Evolutionary conservation across 2,113 vertebrate genomes (phyloP).

Genomic region (Cyanocitta stelleri): DNA sequence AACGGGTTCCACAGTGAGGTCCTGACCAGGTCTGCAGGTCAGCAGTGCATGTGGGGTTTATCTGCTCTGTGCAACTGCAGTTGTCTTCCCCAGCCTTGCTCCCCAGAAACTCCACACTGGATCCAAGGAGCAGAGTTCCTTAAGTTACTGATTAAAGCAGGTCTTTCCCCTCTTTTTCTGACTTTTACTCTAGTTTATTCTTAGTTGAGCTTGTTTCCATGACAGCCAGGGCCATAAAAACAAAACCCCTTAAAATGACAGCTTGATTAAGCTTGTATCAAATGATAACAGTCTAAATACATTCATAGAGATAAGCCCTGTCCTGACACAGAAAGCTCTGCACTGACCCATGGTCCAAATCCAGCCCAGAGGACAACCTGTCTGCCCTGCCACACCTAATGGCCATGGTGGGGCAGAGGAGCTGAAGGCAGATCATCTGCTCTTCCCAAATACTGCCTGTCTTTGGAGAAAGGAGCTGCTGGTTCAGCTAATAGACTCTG

Average conservation of each 20-base stretch:
- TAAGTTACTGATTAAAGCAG: background rate
- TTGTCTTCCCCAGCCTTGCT: background rate
- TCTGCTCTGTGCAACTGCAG: background rate
- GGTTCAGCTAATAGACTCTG: background rate
- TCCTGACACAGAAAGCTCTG: background rate
- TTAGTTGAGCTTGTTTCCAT: background rate
- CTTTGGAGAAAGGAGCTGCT: background rate
- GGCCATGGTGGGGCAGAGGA: accelerated
- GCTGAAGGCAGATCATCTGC: background rate
- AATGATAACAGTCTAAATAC: background rate
- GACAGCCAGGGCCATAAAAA: background rate
- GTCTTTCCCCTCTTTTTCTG: background rate
- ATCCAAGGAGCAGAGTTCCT: background rate
- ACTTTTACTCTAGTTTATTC: background rate
- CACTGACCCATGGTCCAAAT: background rate
- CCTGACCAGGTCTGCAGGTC: background rate
- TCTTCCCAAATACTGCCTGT: background rate
- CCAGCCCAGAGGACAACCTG: background rate
- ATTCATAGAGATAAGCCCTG: background rate
- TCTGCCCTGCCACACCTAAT: background rate
- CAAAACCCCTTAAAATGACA: background rate
- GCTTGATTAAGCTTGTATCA: background rate
- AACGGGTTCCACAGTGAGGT: accelerated
- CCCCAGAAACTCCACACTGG: background rate
- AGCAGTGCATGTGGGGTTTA: accelerated